phyloP scores from a whole-genome alignment of 2,113 vertebrate species.

The Sciurus niger region DNA sequence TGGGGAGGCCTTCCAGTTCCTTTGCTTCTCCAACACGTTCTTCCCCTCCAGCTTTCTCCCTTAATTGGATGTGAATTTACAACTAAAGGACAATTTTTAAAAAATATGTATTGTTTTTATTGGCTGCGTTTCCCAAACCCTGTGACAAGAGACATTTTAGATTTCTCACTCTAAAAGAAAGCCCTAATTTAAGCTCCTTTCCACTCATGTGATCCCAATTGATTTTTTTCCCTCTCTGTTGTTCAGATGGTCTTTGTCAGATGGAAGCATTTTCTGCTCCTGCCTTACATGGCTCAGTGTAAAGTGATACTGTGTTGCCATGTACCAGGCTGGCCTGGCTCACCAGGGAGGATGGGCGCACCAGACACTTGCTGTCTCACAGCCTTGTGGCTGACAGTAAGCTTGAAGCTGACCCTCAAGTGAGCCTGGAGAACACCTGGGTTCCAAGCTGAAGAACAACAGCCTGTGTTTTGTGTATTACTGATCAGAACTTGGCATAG shows the following conservation, averaged over 20 bases:
- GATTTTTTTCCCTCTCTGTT: conserved; percentile 60
- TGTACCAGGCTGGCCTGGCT: not conserved
- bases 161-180: conserved; percentile 60
- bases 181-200: conserved; percentile 60
- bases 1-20: not conserved
- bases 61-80: conserved; percentile 65
- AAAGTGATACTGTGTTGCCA: not conserved
- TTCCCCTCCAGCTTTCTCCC: not conserved
- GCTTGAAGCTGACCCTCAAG: not conserved
- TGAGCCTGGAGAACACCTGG: not conserved
- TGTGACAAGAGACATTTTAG: conserved; percentile 12
- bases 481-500: not conserved
- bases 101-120: conserved; percentile 13
- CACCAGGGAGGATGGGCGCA: not conserved
- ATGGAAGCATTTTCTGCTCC: conserved; percentile 45
- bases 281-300: conserved; percentile 42
- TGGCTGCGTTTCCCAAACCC: not conserved
- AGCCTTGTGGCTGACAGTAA: not conserved
- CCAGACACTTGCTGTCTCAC: not conserved
- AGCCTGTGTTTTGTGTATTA: not conserved
- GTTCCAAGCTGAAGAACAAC: not conserved
- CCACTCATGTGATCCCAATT: not conserved
- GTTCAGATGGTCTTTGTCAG: conserved; percentile 70
- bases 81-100: conserved; percentile 40
- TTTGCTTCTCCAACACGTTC: not conserved